phyloP scores from a whole-genome alignment of 2,888 invertebrate species.

The Theretra japonica region DNA sequence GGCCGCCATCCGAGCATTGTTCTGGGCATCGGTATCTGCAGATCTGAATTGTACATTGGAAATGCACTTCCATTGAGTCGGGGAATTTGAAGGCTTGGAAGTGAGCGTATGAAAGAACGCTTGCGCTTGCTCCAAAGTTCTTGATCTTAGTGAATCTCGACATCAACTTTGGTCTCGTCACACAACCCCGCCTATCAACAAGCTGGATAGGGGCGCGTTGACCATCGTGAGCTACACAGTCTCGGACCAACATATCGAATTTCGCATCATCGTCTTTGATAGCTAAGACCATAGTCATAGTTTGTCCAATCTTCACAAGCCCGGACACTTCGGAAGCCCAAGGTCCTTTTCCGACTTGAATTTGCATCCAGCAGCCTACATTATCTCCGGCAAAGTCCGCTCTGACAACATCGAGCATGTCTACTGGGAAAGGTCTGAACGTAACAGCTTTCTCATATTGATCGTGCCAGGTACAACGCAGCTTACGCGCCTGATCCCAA shows the following conservation, averaged over 20 bases:
- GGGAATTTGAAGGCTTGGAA: constrained; percentile 98
- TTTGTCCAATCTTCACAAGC: constrained; percentile 96
- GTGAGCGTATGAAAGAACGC: constrained; percentile 95
- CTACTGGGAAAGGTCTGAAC: constrained; percentile 97
- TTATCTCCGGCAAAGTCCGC: constrained; percentile 98
- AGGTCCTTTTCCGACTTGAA: constrained; percentile 97
- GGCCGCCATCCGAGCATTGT: constrained; percentile 90
- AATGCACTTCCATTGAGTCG: constrained; percentile 98
- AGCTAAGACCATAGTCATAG: constrained; percentile 98
- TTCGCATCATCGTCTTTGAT: constrained; percentile 98
- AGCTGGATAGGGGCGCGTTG: constrained; percentile 96
- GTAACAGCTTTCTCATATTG: constrained; percentile 98
- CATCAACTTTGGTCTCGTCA: constrained; percentile 96
- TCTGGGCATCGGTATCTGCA: constrained; percentile 97
- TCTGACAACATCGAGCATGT: constrained; percentile 97
- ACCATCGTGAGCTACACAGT: constrained; percentile 97
- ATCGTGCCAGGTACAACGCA: constrained; percentile 97
- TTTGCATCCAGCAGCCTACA: constrained; percentile 99
- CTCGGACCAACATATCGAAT: constrained; percentile 97
- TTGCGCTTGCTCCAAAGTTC: constrained; percentile 96
- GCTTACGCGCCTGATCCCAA: constrained; percentile 96
- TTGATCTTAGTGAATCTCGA: constrained; percentile 97
- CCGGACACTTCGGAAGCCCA: constrained; percentile 98
- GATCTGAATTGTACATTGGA: constrained; percentile 97
- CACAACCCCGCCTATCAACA: constrained; percentile 96